A percentile compares a stretch with the other conserved stretches of the same genome.
phyloP scores from a whole-genome alignment of 92 coral and sea anemone species.

The Zoanthus solanderi region DNA sequence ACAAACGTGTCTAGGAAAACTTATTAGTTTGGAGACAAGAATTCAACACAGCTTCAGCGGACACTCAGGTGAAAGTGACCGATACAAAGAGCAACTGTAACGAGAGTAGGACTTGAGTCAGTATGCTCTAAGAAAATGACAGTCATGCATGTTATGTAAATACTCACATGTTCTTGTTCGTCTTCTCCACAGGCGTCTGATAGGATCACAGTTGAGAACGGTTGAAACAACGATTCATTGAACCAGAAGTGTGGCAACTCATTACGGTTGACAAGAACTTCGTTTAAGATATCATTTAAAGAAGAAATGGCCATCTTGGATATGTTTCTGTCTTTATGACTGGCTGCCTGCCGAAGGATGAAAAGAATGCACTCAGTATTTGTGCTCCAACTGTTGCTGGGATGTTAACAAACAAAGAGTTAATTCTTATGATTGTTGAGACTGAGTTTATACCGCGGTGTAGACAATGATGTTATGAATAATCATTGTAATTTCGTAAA shows the following conservation, averaged over 20 bases:
- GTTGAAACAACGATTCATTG: conserved; percentile 95
- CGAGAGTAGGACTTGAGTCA: no score
- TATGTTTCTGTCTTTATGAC: conserved; percentile 84
- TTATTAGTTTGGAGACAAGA: not conserved
- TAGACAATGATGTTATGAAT: no score
- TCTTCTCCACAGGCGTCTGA: conserved; percentile 74
- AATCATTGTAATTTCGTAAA: no score
- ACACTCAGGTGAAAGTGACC: not conserved
- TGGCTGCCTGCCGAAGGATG: conserved; percentile 73
- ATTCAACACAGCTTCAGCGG: not conserved
- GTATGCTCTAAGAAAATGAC: no score
- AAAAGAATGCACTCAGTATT: not conserved
- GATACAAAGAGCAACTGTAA: no score
- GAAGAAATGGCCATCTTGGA: conserved; percentile 94
- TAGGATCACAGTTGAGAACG: conserved; percentile 80
- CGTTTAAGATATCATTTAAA: conserved; percentile 85
- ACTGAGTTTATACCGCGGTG: no score
- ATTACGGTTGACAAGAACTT: conserved; percentile 88
- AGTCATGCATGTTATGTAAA: no score
- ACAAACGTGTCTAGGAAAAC: no score
- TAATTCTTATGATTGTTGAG: no score
- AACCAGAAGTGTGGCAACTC: conserved; percentile 99
- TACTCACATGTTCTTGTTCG: conserved; percentile 91
- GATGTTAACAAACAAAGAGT: no score
- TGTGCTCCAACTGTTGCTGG: no score